phyloP scores from a whole-genome alignment of 2,888 invertebrate species.

The Chironomus tentans region DNA sequence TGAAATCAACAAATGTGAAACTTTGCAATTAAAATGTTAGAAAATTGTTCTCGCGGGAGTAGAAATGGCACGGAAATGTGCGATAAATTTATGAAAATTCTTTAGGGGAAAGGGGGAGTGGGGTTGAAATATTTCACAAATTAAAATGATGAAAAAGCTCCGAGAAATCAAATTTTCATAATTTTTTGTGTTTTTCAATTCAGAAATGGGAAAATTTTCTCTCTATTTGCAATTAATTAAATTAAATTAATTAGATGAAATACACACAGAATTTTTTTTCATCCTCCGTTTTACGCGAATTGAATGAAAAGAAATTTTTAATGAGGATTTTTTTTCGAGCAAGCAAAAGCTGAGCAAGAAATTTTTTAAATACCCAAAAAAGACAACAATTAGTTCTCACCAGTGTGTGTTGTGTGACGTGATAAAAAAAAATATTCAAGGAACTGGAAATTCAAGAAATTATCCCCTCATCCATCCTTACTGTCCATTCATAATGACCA shows the following conservation, averaged over 20 bases:
- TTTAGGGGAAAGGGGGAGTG: neutral
- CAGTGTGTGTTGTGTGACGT: no score
- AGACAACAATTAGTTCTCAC: constrained; percentile 7
- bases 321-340: neutral
- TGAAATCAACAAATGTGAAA: neutral
- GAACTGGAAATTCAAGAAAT: constrained; percentile 17
- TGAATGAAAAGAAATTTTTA: neutral
- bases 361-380: neutral
- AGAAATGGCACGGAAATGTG: neutral
- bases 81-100: neutral
- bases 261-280: neutral
- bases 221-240: constrained; percentile 27
- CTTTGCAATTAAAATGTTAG: constrained; percentile 18
- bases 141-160: neutral
- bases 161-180: constrained; percentile 14
- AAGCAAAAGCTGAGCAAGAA: neutral
- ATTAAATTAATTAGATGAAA: constrained; percentile 16
- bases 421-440: neutral
- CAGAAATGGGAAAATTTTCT: neutral
- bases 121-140: neutral
- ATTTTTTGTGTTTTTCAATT: neutral
- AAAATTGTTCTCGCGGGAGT: neutral
- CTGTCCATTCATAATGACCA: neutral
- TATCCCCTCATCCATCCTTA: constrained; percentile 1
- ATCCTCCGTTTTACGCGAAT: neutral